phyloP scores from a whole-genome alignment of 1,140 invertebrate species.

The Chymomyza costata region DNA sequence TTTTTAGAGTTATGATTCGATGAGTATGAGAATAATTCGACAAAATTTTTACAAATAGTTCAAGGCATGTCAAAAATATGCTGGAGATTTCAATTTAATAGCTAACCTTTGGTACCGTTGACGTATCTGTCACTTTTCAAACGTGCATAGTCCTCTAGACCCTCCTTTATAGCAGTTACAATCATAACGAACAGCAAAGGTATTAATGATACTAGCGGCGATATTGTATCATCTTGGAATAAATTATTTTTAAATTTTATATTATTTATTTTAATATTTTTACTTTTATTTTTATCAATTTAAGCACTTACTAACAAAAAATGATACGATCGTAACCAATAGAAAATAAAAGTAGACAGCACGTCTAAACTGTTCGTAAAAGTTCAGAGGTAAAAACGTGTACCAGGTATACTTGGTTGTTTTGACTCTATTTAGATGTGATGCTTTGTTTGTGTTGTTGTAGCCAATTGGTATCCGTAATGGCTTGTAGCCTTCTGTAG shows the following conservation, averaged over 20 bases:
- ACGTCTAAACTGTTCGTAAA: conserved; percentile 88
- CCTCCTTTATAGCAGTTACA: conserved; percentile 86
- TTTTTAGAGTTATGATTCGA: too few relatives aligned
- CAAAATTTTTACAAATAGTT: too few relatives aligned
- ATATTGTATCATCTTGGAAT: conserved; percentile 82
- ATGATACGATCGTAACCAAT: conserved; percentile 80
- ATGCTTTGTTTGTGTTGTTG: background rate
- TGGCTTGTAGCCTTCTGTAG: conserved; percentile 1
- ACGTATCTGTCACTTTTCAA: conserved; percentile 84
- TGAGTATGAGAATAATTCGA: too few relatives aligned
- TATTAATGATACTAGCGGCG: conserved; percentile 83
- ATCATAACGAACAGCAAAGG: conserved; percentile 86
- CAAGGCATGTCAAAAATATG: too few relatives aligned
- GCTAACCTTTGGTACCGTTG: conserved; percentile 79
- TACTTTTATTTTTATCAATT: background rate
- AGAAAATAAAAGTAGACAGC: conserved; percentile 92
- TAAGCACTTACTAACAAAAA: conserved; percentile 78
- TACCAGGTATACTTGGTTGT: conserved; percentile 85
- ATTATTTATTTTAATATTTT: too few relatives aligned
- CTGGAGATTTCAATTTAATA: background rate
- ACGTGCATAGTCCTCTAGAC: conserved; percentile 87
- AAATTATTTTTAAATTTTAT: too few relatives aligned
- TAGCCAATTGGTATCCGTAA: conserved; percentile 37
- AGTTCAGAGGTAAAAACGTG: conserved; percentile 88
- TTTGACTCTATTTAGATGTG: conserved; percentile 77